Base-by-base conservation (phyloP, 2,113 vertebrate species). In the Dissostichus mawsoni region DNA sequence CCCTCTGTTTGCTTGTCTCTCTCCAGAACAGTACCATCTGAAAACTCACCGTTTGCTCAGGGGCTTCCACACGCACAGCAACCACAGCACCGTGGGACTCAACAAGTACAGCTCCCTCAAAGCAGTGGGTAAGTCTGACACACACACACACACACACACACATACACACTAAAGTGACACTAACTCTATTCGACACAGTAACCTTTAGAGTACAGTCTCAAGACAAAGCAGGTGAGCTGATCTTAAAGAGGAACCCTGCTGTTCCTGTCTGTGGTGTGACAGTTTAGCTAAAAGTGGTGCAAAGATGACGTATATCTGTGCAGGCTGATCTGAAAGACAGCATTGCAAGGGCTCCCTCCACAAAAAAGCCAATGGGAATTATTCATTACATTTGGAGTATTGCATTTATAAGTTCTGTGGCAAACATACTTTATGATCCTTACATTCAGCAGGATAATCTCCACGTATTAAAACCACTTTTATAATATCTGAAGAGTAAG, bases 91-190 rank as follows among this genome's bases (percentile, higher is more conserved):
- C 11, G 88, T 90, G 29, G 88, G 89, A 57, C 87, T 95, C 68
- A 95, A 93, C 93, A 95, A 95, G 74, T 96, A 94, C 29, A 91
- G 88, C 69, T 95, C 94, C 64, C 92, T 95, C 10, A 95, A 92
- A 90, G 94, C 94, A 64, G 94, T 95, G 70, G 95, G 95, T 96
- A 90, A 93, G 94, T 90, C 4, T 2, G 16, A 36, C 36, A 36
- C 36, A 36, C 36, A 36, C 36, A 36, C 36, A 36, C 5, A 36
- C 36, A 36, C 36, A 36, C 36, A 36, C 36, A 36, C 36, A 36
- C 36, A 36, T 5, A 36, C 36, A 36, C 5, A 36, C 4, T 5
- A 2, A 33, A 2, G 23, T 86, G 85, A 90, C 13, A 18, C 69
- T 87, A 58, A 92, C 23, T 70, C 25, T 52, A 57, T 20, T 8